phyloP scores from a whole-genome alignment of 92 coral and sea anemone genomes.

The Heliopora coerulea region DNA sequence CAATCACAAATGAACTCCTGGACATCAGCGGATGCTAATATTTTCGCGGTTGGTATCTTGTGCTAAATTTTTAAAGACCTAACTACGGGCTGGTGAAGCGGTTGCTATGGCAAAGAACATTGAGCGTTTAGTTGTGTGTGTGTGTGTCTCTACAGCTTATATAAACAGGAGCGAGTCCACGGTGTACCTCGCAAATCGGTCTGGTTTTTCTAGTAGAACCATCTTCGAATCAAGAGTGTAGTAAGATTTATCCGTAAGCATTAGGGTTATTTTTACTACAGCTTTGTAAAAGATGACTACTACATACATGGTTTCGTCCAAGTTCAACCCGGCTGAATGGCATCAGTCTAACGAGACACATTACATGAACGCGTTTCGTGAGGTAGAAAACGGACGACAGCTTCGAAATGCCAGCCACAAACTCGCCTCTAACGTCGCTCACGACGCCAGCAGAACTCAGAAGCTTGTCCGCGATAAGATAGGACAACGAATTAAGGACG shows the following conservation, averaged over 20 bases:
- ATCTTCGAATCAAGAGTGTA: not conserved
- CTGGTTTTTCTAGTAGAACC: not conserved
- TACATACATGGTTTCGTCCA: slow-evolving; percentile 33
- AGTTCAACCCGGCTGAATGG: slow-evolving; percentile 46
- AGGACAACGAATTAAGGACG: slow-evolving; percentile 34
- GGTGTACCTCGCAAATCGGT: not conserved
- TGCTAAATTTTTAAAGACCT: slow-evolving; percentile 29
- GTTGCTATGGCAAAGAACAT: slow-evolving; percentile 20
- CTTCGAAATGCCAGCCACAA: slow-evolving; percentile 18
- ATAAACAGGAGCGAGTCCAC: not conserved
- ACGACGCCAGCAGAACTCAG: slow-evolving; percentile 42
- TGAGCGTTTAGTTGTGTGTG: slow-evolving; percentile 6
- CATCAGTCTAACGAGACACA: slow-evolving; percentile 40
- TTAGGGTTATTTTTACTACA: too few relatives aligned
- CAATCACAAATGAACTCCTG: not conserved
- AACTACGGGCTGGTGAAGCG: slow-evolving; percentile 29
- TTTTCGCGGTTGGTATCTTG: slow-evolving; percentile 23
- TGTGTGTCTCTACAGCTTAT: slow-evolving; percentile 15
- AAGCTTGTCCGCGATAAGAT: slow-evolving; percentile 37
- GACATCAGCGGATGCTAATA: not conserved
- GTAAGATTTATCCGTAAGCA: not conserved
- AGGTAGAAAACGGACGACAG: slow-evolving; percentile 31
- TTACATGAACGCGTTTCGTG: slow-evolving; percentile 34
- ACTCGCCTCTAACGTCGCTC: slow-evolving; percentile 18
- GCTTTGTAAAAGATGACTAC: slow-evolving; percentile 2